Conservation (phyloP, 2,797 vertebrate species). For the Oreochromis grahami region DNA sequence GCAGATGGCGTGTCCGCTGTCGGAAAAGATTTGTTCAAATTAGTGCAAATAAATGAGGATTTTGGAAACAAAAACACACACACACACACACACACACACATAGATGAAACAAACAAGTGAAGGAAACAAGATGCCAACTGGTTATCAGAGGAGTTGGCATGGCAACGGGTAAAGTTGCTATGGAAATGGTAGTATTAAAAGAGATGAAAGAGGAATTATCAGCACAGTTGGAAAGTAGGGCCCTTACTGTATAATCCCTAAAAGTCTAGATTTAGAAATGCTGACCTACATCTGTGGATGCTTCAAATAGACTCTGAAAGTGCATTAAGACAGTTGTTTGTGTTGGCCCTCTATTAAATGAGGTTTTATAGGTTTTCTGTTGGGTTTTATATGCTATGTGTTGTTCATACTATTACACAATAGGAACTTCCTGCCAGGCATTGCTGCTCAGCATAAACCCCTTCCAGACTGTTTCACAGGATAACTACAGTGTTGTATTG, state of each 20-base stretch:
- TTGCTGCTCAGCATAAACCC: neutral
- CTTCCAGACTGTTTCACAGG: neutral
- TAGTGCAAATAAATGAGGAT: constrained; percentile 24
- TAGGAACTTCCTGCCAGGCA: neutral
- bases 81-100: neutral
- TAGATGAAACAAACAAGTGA: constrained; percentile 17
- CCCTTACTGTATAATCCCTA: neutral
- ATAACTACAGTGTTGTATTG: neutral
- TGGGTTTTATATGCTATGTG: neutral
- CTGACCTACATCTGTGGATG: neutral
- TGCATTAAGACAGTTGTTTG: neutral
- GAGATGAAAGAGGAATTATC: constrained; percentile 34
- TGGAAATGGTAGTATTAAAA: constrained; percentile 49
- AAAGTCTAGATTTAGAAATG: neutral
- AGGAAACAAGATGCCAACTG: constrained; percentile 31
- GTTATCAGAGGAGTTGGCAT: constrained; percentile 46
- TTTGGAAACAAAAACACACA: neutral
- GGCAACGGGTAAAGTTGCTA: constrained; percentile 61
- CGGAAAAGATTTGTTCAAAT: constrained; percentile 22
- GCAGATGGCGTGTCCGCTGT: neutral
- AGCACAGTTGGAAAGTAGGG: constrained; percentile 15
- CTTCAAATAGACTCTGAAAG: neutral
- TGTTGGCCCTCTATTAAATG: neutral
- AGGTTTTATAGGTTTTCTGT: neutral
- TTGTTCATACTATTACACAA: constrained; percentile 25